Base-by-base conservation (phyloP, 2,113 vertebrate genomes). In the Conger conger region DNA sequence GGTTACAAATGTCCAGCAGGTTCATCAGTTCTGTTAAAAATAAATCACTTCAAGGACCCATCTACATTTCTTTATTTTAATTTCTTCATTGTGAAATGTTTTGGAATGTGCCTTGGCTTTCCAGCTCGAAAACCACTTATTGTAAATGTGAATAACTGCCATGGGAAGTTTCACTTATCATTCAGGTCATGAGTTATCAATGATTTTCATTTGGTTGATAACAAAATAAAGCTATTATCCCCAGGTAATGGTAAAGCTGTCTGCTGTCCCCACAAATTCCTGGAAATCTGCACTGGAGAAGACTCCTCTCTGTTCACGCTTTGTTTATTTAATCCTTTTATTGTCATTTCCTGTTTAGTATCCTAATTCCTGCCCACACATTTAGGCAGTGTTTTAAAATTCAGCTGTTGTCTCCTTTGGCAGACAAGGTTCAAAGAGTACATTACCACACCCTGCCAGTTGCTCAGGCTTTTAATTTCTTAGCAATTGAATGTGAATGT, bases 241-340 rank as follows among this genome's bases (percentile, higher is more conserved):
- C 68, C 57, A 63, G 57, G 57, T 63, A 63, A 63, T 27, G 23
- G 57, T 63, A 27, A 20, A 63, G 57, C 23, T 63, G 57, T 63
- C 57, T 63, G 20, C 57, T 4, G 23, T 57, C 40, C 17, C 57
- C 20, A 23, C 5, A 73, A 63, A 63, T 63, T 5, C 23, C 57
- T 23, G 57, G 6, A 7, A 33, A 30, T 73, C n/a, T 73, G n/a
- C n/a, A 27, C 9, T 33, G n/a, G n/a, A 73, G 5, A 73, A 73
- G 27, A 73, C 68, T 11, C 27, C n/a, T 1, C n/a, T 73, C 68
- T 33, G 68, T 73, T 33, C 68, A 33, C 13, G 23, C 68, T 73
- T 73, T 73, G 68, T 73, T 73, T 73, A 73, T 73, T 63, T 11
- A 73, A 73, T 73, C 27, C 68, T 27, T 73, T 73, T 73, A 73